Base-by-base conservation (phyloP, 2,113 vertebrate species). In the Urocolius indicus region DNA sequence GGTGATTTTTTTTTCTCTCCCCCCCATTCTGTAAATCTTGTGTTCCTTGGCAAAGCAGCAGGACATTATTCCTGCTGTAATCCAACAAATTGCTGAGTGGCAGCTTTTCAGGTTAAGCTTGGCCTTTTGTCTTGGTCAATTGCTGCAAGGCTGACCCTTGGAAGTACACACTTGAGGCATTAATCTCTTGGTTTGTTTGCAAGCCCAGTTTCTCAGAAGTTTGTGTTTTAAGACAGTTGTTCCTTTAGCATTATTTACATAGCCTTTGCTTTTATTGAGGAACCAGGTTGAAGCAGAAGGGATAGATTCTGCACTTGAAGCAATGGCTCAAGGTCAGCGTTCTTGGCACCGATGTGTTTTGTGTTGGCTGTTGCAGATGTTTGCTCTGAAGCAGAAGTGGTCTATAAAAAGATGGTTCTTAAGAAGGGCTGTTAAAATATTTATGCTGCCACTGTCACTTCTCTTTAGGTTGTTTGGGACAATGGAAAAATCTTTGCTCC, bases 131-230 rank as follows among this genome's bases (percentile, higher is more conserved):
- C 73, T 62, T 73, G 80, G 38, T 49, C 86, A 29, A 0, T 9
- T 18, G 1, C 34, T 34, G 79, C 86, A 38, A 36, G 54, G 71
- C 74, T 58, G 77, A 2, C 51, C 78, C 65, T 23, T 27, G 84
- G 72, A n/a, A 3, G 43, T 2, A 2, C 0, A 1, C 3, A 0
- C 62, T 32, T 13, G 5, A 13, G 69, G 26, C 36, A 43, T 41
- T 16, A 22, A 15, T 32, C 54, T 54, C 82, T 27, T 14, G 24
- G 13, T 14, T 22, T 21, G 6, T 62, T 61, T 76, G 72, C 75
- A 11, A 46, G 54, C 61, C 32, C 48, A 13, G 24, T 11, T 74
- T 34, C 58, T 29, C 3, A 30, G 20, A 7, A 23, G 3, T 54
- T 29, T 16, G 4, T 4, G 1, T 22, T 62, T 43, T 8, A 18